Base-by-base conservation (phyloP, 2,113 vertebrate species). In the Silurus asotus region DNA sequence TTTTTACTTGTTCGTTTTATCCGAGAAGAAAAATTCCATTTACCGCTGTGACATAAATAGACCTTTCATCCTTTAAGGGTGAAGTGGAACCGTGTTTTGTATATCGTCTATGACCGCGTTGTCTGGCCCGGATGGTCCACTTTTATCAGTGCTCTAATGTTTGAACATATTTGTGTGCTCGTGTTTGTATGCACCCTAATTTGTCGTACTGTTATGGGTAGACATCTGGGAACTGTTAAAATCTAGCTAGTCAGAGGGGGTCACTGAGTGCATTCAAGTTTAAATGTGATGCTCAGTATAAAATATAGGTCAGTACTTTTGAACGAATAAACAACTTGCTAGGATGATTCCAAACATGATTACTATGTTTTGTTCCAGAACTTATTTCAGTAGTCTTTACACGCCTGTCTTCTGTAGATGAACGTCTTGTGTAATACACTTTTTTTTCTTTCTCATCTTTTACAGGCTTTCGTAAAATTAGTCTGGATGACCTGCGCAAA, bases 401-500 rank as follows among this genome's bases (percentile, higher is more conserved):
- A 45, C 11, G 8, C 55, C 20, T 37, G 8, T 78, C 14, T 53
- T 55, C 8, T 78, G 55, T 25, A 77, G 74, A 15, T 23, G 72
- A 75, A 75, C 48, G n/a, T 28, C 51, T 76, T 76, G 74, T 76
- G 5, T 11, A 56, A 59, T 45, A 79, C 28, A 45, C 8, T 70
- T 72, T 2, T 45, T 25, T 70, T 81, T 62, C 5, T 91, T 84
- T 84, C 19, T 88, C n/a, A 51, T n/a, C 88, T 55, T 28, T 59
- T 89, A 20, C 85, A 99, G 98, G 98, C 89, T 99, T 99, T 91
- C 95, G 97, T 79, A 99, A 99, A 92, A 98, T 99, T 92, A 99
- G 97, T 90, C 94, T 99, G 15, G 98, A 99, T 49, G 98, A 99
- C 91, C 96, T 99, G 1, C 96, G 98, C 4, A 99, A 98, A 89